Conservation (phyloP, 1,140 invertebrate genomes). For the Eupeodes corollae region DNA sequence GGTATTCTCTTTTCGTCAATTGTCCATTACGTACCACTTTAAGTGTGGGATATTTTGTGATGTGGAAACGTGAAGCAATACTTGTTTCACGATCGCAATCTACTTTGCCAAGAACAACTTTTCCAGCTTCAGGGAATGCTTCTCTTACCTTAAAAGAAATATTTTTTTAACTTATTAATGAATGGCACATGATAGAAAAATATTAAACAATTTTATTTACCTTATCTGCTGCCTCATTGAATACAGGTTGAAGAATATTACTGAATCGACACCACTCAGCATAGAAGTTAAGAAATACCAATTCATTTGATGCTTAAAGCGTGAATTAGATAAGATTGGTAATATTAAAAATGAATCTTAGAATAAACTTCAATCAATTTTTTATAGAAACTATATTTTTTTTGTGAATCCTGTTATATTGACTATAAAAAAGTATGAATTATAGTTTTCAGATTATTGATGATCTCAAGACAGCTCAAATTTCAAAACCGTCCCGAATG, state of each 20-base stretch:
- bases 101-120: conserved; percentile 90
- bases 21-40: conserved; percentile 94
- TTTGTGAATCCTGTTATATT: too few species aligned
- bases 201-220: conserved; percentile 38
- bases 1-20: conserved; percentile 87
- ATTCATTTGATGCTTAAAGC: conserved; percentile 84
- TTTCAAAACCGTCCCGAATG: too few species aligned
- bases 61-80: conserved; percentile 83
- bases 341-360: too few species aligned
- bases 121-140: conserved; percentile 68
- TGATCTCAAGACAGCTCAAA: too few species aligned
- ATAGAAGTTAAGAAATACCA: conserved; percentile 98
- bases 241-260: conserved; percentile 90
- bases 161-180: background rate
- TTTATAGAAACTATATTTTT: too few species aligned
- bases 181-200: background rate
- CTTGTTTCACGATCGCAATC: conserved; percentile 86
- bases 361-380: too few species aligned
- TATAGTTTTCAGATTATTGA: too few species aligned
- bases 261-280: conserved; percentile 96
- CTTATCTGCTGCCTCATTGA: conserved; percentile 90
- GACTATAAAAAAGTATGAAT: too few species aligned
- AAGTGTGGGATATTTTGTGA: conserved; percentile 96
- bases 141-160: conserved; percentile 35
- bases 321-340: too few species aligned